Conservation (phyloP, 1,140 invertebrate species). For the Venturia canescens region DNA sequence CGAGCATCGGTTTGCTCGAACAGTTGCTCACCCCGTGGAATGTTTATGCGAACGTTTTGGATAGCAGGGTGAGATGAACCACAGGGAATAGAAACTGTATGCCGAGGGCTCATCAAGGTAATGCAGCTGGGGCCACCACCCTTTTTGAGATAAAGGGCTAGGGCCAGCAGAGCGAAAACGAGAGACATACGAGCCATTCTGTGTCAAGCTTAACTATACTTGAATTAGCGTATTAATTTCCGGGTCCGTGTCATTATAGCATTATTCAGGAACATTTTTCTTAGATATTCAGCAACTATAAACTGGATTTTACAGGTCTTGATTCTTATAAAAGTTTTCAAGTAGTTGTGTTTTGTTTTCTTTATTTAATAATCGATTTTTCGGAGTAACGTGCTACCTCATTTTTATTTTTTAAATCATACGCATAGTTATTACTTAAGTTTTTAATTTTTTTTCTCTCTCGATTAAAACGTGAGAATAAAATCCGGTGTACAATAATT, state of each 20-base stretch:
- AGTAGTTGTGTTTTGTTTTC: too few species aligned
- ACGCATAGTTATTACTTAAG: too few species aligned
- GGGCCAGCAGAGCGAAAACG: not conserved
- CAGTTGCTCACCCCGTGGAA: not conserved
- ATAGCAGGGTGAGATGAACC: constrained; percentile 48
- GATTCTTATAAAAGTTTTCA: too few species aligned
- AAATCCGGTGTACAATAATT: too few species aligned
- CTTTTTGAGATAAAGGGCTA: constrained; percentile 52
- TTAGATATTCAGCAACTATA: too few species aligned
- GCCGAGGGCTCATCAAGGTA: constrained; percentile 74
- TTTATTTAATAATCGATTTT: too few species aligned
- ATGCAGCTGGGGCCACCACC: constrained; percentile 76
- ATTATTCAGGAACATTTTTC: not conserved
- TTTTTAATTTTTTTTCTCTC: too few species aligned
- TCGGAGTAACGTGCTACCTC: too few species aligned
- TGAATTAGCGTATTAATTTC: not conserved
- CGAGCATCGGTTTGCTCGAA: constrained; percentile 19
- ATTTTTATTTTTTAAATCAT: too few species aligned
- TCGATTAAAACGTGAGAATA: too few species aligned
- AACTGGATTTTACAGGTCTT: too few species aligned
- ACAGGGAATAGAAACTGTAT: constrained; percentile 55
- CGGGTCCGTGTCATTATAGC: not conserved
- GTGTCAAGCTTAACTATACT: not conserved
- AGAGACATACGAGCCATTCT: not conserved
- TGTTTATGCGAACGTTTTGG: not conserved